Evolutionary conservation across 1,140 invertebrate species (phyloP), one percentile per base, ranked within the genome.

Genomic region (Papilio machaon): DNA sequence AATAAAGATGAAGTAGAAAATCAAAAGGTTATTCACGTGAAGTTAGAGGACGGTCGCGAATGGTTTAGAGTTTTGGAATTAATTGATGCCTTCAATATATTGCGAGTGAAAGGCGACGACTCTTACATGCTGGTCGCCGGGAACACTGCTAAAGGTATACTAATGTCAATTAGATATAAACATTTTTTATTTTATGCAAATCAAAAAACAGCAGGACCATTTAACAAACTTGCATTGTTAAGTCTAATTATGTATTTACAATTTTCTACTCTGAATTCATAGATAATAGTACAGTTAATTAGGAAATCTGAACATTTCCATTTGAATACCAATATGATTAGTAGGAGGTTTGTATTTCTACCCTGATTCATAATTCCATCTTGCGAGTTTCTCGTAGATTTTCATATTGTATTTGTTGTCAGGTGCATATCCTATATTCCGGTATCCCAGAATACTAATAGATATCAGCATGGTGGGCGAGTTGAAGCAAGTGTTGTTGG

Each of bases 381-480:
- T 2, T 64, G 10, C 19, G 11, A 4, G 7, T 64, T 64, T 64
- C 8, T 64, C 23, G 2, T 30, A 4, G 5, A 67, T 35, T 19
- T 67, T 70, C 11, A 11, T 30, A 23, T 35, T 35, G 35, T 47
- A 60, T 38, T 58, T 23, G 2, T 79, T 30, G 9, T n/a, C 47
- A 91, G 90, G 90, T 64, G 89, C 86, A 9, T 88, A 85, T 78
- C 90, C 89, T 1, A 91, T 90, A 73, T 38, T 82, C 9, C 83
- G 87, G 35, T 88, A 88, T 80, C 91, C 92, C 0, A 85, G 81
- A 47, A 89, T 97, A 58, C 96, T 96, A 81, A 96, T 98, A 79
- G 97, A 98, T 86, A 90, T 98, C 23, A 96, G 96, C 79, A 95
- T 94, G 13, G 94, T 98, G 9, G 70, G 90, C 8, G 96, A 97